Evolutionary conservation across 2,888 invertebrate species (phyloP).

Genomic region (Tachina grossa): DNA sequence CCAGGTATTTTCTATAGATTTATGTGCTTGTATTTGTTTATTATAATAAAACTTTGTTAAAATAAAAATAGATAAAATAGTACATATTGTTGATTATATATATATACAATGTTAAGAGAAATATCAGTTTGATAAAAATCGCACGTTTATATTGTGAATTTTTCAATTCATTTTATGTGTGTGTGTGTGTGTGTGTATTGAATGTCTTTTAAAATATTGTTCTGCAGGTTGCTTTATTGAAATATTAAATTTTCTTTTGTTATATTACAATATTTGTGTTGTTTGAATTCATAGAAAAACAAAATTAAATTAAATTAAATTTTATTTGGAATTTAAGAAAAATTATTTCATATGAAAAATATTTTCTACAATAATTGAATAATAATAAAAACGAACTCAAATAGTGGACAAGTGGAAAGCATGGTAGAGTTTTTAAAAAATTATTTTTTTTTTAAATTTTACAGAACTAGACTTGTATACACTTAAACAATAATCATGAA

Average conservation of each 20-base stretch:
- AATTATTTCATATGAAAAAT: no score
- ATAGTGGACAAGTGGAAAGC: no score
- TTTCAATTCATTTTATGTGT: not conserved
- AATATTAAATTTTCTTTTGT: slow-evolving; percentile 6
- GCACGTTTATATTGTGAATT: slow-evolving; percentile 54
- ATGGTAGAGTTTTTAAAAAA: no score
- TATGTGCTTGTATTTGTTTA: slow-evolving; percentile 48
- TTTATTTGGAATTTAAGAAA: no score
- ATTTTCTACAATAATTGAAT: no score
- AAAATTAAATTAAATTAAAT: no score
- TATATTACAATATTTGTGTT: not conserved
- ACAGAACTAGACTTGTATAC: no score
- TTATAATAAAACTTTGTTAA: slow-evolving; percentile 9
- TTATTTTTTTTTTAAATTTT: no score
- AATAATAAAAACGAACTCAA: no score
- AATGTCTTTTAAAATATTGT: not conserved
- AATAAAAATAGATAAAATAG: slow-evolving; percentile 16
- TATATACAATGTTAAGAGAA: slow-evolving; percentile 12
- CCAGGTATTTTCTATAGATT: slow-evolving; percentile 17
- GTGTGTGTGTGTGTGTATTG: slow-evolving; percentile 1
- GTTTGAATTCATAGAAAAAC: no score
- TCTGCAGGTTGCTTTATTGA: not conserved
- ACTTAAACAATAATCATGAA: no score
- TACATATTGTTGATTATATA: slow-evolving; percentile 38
- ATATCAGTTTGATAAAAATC: slow-evolving; percentile 56